Evolutionary conservation across 2,797 vertebrate species (phyloP), one percentile per base, ranked within the genome.

Genomic region (Aldrovandia affinis): DNA sequence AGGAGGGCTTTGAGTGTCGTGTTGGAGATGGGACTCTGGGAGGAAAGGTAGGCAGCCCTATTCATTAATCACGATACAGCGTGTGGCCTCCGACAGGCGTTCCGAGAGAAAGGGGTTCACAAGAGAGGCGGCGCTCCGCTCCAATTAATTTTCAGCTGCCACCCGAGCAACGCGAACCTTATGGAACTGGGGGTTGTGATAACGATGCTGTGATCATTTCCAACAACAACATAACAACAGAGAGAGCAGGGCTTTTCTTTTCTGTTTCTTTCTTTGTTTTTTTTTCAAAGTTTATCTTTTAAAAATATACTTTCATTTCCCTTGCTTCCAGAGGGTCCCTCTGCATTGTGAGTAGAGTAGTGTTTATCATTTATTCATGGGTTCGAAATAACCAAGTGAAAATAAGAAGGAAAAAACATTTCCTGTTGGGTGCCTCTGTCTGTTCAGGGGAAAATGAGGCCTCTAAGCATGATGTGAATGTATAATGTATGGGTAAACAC

Each of bases 1-100:
- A 85, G 83, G 89, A 85, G 90, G 92, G 90, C 87, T 85, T 83
- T 87, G 57, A 84, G 80, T 85, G 88, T 89, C 90, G 89, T 88
- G 84, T 86, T 77, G 85, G 85, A 87, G 89, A 90, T 87, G 86
- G 82, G 81, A 42, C 61, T 82, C 18, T 47, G 81, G 50, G 81
- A 81, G 28, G 22, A 33, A 18, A 85, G 88, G 88, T 36, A 30
- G 61, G 88, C 90, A 89, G 90, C 89, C 90, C 86, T 89, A 88
- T 92, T 92, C 89, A 92, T 94, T 92, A 92, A 89, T 87, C 91
- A 88, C 30, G 87, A 86, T 82, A 86, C 86, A 89, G 86, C 88
- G 86, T 84, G 78, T 79, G 81, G 86, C 87, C 85, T 84, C 83
- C 20, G 86, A 90, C 89, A 87, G 85, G 87, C 82, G 70, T 85